Evolutionary conservation across 2,797 vertebrate genomes (phyloP).

Genomic region (Oophaga sylvatica): DNA sequence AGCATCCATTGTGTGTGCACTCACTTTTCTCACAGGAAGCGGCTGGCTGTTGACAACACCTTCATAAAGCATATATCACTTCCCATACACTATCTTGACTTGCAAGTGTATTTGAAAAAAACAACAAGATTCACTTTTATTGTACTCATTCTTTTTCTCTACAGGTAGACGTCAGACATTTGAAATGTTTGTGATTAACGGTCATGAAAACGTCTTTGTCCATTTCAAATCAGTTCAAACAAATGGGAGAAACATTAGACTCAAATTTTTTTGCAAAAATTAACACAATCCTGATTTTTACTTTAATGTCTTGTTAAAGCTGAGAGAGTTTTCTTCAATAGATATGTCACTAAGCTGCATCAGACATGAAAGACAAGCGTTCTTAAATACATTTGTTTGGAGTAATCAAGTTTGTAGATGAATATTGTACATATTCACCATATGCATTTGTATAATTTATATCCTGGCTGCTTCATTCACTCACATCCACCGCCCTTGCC

Average conservation of each 20-base stretch:
- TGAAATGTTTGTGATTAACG: background rate
- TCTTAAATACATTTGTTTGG: background rate
- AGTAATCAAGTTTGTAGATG: background rate
- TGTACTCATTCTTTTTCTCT: slow-evolving; percentile 20
- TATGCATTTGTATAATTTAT: no score
- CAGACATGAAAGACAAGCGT: background rate
- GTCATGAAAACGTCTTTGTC: background rate
- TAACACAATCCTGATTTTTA: background rate
- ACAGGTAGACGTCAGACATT: slow-evolving; percentile 7
- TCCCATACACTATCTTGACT: slow-evolving; percentile 21
- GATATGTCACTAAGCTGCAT: background rate
- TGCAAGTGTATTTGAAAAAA: slow-evolving; percentile 18
- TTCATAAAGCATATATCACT: slow-evolving; percentile 27
- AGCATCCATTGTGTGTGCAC: slow-evolving; percentile 29
- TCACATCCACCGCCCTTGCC: no score
- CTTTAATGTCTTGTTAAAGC: background rate
- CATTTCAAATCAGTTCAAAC: background rate
- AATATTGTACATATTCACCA: background rate
- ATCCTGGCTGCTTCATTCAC: no score
- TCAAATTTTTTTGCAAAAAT: background rate
- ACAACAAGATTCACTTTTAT: background rate
- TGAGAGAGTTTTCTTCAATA: background rate
- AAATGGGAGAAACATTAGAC: background rate
- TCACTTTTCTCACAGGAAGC: slow-evolving; percentile 27
- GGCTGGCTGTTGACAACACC: slow-evolving; percentile 40